Base-by-base conservation (phyloP, 2,797 vertebrate species). In the Allobates femoralis region DNA sequence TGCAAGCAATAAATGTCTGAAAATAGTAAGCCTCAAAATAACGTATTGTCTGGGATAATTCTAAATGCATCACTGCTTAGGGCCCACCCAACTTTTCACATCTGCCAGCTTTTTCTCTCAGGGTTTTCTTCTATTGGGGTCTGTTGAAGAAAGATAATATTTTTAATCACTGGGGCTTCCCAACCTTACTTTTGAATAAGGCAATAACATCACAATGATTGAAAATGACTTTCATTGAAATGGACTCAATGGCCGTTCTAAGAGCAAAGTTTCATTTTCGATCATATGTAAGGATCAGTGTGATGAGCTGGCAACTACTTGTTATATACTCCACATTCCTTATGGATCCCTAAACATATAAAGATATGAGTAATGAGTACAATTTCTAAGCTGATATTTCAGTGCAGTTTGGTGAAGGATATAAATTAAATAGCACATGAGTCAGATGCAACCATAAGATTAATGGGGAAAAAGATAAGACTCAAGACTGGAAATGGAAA, bases 351-450 rank as follows among this genome's bases (percentile, higher is more conserved):
- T 79, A 86, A 86, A 62, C 77, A 86, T 58, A 81, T 51, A 80
- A 71, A 86, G 67, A 62, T 74, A 86, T 81, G 85, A 86, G 85
- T 62, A 86, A 81, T 64, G 66, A 60, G 32, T 51, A 74, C 64
- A 60, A 74, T 79, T 73, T 60, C 66, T 75, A 34, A 75, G 21
- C 53, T 73, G 77, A 73, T 58, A 79, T 74, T 60, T 60, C 77
- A 60, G 34, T 60, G 55, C 19, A 32, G 56, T 62, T 46, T 84
- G 62, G 41, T 50, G 83, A 77, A 37, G 74, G 74, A 53, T 77
- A 84, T 76, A 78, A 77, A 84, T 79, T 78, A 85, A 85, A 85
- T 85, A 79, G 83, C 83, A 79, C 74, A 78, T 50, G 30, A 78
- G 75, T 79, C 83, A 55, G 75, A 78, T 77, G 60, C 53, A 64